Percentiles rank a stretch among this genome's conserved stretches.
Conservation (phyloP, 2,888 invertebrate genomes). For the Scaptomyza cyrtandrae region DNA sequence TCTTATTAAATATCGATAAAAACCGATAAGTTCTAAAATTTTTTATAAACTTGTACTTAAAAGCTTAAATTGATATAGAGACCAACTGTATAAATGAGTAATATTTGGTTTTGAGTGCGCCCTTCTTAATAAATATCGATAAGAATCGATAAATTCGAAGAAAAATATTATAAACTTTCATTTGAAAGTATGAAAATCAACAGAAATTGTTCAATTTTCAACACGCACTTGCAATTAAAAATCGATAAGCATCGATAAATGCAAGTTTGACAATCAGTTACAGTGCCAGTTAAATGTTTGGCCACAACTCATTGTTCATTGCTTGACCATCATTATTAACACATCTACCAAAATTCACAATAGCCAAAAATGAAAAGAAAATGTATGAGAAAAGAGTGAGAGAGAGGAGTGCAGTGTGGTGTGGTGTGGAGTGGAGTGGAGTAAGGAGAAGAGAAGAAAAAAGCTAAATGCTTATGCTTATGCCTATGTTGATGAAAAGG, state of each 20-base stretch:
- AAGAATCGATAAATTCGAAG: too few species aligned
- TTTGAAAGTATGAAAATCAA: neutral
- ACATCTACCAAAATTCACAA: slow-evolving; percentile 50
- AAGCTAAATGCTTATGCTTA: slow-evolving; percentile 30
- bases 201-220: too few species aligned
- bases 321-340: slow-evolving; percentile 59
- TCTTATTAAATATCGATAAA: too few species aligned
- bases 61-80: neutral
- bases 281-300: slow-evolving; percentile 5
- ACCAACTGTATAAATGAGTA: too few species aligned
- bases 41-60: neutral
- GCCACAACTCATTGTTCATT: slow-evolving; percentile 44
- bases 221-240: neutral
- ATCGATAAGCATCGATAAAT: slow-evolving; percentile 7
- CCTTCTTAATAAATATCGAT: too few species aligned
- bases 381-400: neutral
- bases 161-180: neutral
- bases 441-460: neutral
- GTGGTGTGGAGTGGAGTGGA: neutral
- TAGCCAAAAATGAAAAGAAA: neutral
- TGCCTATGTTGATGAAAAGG: slow-evolving; percentile 48
- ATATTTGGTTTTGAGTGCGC: too few species aligned
- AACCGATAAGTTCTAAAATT: neutral
- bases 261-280: neutral
- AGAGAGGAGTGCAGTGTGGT: too few species aligned